Percentiles rank a stretch among this genome's conserved stretches.
phyloP scores from a whole-genome alignment of 1,140 invertebrate species.

The Heliothis subflexa region DNA sequence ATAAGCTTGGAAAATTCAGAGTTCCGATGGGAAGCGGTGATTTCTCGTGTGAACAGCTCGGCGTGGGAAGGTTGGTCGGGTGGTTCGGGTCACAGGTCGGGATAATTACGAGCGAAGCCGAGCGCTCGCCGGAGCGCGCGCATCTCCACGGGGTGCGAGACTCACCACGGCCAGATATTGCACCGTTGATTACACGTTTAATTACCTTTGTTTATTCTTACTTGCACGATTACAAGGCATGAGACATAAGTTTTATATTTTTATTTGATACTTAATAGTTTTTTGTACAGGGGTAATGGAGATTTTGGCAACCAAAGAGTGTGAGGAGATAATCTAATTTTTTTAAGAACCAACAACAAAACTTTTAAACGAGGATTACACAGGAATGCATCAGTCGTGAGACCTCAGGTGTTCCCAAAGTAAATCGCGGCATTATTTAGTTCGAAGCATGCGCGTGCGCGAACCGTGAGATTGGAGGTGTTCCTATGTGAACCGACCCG shows the following conservation, averaged over 20 bases:
- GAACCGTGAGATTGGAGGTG: conserved; percentile 51
- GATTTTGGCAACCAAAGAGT: no score
- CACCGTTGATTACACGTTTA: neutral
- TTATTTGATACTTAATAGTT: no score
- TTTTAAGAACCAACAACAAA: no score
- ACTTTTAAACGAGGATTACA: conserved; percentile 47
- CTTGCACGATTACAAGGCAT: neutral
- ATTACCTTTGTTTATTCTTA: neutral
- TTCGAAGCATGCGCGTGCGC: conserved; percentile 36
- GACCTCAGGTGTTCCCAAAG: conserved; percentile 55
- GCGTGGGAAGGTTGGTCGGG: conserved; percentile 67
- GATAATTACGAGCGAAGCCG: conserved; percentile 71
- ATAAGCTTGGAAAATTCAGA: conserved; percentile 44
- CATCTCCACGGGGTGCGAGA: conserved; percentile 49
- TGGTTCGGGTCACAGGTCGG: conserved; percentile 76
- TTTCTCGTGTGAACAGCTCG: conserved; percentile 79
- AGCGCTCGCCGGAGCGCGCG: conserved; percentile 61
- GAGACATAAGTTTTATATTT: no score
- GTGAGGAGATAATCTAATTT: no score
- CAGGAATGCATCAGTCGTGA: conserved; percentile 57
- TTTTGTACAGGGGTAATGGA: no score
- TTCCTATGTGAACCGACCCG: conserved; percentile 58
- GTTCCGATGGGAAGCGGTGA: conserved; percentile 75
- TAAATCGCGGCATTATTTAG: conserved; percentile 58
- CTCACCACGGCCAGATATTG: conserved; percentile 11